Evolutionary conservation across 1,140 invertebrate genomes (phyloP).

Genomic region (Triops cancriformis): DNA sequence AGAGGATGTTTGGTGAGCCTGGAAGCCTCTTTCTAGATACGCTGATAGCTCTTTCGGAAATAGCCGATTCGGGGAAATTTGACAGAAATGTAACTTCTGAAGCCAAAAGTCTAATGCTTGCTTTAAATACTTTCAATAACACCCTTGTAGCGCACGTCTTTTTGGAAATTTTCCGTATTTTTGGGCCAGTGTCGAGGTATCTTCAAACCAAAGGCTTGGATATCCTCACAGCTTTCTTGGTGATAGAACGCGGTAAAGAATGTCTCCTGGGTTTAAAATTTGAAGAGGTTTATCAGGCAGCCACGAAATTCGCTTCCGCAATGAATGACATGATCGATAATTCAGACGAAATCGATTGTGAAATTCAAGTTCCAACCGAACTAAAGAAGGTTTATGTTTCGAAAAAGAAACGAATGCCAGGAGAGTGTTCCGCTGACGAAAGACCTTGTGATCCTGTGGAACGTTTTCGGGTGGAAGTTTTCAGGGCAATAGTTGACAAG

Average conservation of each 20-base stretch:
- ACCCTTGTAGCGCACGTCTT: background rate
- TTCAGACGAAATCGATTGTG: no score
- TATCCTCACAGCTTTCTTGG: background rate
- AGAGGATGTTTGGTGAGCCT: background rate
- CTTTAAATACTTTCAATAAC: background rate
- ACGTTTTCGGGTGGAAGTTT: no score
- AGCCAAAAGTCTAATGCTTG: background rate
- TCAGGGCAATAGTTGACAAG: no score
- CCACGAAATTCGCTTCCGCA: background rate
- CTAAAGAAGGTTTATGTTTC: no score
- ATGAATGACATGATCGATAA: no score
- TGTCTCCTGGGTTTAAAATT: background rate
- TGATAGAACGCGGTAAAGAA: background rate
- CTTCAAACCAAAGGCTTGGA: no score
- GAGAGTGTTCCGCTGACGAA: no score
- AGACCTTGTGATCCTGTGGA: no score
- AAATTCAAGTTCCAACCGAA: no score
- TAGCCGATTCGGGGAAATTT: background rate
- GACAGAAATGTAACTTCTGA: no score
- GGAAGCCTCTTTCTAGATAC: background rate
- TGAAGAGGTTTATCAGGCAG: background rate
- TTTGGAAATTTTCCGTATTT: background rate
- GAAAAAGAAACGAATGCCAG: no score
- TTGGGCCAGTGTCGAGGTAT: no score
- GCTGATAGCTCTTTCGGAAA: background rate